phyloP scores from a whole-genome alignment of 2,113 vertebrate species.

The Sapajus apella region DNA sequence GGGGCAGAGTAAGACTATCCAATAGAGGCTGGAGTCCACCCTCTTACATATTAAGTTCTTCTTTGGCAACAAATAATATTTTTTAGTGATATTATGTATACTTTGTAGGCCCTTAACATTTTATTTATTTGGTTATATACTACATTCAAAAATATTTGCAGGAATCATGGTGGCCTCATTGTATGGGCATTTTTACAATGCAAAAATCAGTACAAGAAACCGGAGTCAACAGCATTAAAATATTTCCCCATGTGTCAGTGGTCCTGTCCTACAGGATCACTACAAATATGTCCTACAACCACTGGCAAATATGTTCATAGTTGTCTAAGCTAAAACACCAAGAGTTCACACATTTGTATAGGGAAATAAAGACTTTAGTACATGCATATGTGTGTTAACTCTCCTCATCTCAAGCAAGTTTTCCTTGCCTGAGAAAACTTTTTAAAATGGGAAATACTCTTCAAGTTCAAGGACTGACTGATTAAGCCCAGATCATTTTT shows the following conservation, averaged over 20 bases:
- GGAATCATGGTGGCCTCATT: not conserved
- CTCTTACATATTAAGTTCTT: not conserved
- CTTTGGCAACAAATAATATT: not conserved
- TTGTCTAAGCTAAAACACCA: not conserved
- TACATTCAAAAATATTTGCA: not conserved
- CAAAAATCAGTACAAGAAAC: not conserved
- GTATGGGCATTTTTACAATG: not conserved
- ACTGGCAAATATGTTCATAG: not conserved
- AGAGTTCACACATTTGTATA: not conserved
- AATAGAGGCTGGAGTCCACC: not conserved
- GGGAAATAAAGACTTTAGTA: not conserved
- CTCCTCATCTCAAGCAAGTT: not conserved
- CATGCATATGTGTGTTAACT: not conserved
- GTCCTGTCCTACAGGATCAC: not conserved
- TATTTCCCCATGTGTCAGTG: not conserved
- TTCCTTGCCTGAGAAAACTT: not conserved
- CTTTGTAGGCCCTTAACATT: not conserved
- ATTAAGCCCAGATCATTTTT: slow-evolving; percentile 38
- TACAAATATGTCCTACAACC: not conserved
- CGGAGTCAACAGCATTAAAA: not conserved
- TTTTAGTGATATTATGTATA: not conserved
- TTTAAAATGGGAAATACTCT: slow-evolving; percentile 29
- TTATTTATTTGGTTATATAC: not conserved
- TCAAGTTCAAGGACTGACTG: slow-evolving; percentile 35
- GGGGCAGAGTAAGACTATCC: not conserved